phyloP scores from a whole-genome alignment of 2,797 vertebrate genomes.

The Loris lydekkerianus region DNA sequence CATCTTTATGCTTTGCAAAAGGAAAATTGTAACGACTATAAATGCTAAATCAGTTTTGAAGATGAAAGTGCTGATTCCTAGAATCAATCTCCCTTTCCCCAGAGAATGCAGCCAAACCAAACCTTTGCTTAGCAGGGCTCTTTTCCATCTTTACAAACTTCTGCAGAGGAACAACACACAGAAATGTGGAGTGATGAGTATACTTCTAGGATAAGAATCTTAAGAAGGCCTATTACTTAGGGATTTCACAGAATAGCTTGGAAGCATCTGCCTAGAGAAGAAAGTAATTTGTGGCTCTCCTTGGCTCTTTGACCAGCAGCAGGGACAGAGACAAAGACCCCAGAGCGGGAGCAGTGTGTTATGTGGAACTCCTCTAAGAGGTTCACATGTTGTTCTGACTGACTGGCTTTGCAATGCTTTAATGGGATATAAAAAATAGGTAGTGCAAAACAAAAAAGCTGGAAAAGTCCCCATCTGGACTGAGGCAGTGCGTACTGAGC shows the following conservation, averaged over 20 bases:
- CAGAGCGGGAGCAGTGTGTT: not conserved
- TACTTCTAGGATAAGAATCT: not conserved
- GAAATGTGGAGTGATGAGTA: not conserved
- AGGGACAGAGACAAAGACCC: not conserved
- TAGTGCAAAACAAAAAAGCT: not conserved
- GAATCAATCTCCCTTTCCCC: not conserved
- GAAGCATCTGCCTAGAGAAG: not conserved
- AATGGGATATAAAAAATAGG: not conserved
- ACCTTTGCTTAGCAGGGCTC: not conserved
- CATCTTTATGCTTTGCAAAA: constrained; percentile 10
- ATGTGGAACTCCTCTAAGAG: not conserved
- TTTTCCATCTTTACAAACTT: not conserved
- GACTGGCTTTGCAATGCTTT: not conserved
- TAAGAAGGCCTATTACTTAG: not conserved
- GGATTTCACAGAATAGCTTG: not conserved
- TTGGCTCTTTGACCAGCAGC: not conserved
- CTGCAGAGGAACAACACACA: not conserved
- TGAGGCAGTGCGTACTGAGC: fast-evolving
- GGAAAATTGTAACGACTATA: not conserved
- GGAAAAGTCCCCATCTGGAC: too few relatives aligned
- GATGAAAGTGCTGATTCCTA: not conserved
- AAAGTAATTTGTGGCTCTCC: not conserved
- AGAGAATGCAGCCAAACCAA: not conserved
- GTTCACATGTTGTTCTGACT: not conserved
- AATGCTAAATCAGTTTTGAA: constrained; percentile 36